Base-by-base conservation (phyloP, 2,888 invertebrate genomes). In the Brachyptera risi region DNA sequence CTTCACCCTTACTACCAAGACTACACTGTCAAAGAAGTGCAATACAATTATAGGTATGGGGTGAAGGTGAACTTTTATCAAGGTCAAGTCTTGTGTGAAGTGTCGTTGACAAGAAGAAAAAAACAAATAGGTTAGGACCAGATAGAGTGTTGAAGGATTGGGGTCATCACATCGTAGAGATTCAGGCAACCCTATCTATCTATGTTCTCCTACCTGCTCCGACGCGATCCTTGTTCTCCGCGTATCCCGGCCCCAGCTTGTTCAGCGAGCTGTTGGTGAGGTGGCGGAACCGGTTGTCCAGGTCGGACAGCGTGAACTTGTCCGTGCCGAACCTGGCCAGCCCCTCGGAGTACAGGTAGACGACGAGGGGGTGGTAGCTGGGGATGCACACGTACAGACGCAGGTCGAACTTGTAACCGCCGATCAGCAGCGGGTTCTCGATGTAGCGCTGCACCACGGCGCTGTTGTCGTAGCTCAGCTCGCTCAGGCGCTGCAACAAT, bases 351-450 rank as follows among this genome's bases (percentile, higher is more conserved):
- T 93, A 95, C 74, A 95, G 80, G 73, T 96, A 96, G 42, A 94
- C 85, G 0, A 90, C 85, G 3, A 95, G 80, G 0, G 95, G 96
- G 66, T 89, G 85, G 71, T 91, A 92, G 0, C 88, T 90, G 0
- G 94, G 90, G 56, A 96, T 88, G 71, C 92, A 90, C 9, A 93
- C 93, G 76, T 96, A 96, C 21, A 96, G 77, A 26, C 96, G 80
- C 37, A 96, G 80, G 76, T 96, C 96, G 77, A 95, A 96, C 77
- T 96, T 96, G 78, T 93, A 92, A 1, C 91, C 92, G 1, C 91
- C 93, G 66, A 94, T 86, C 13, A 90, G 78, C 58, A 88, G 76
- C 0, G 90, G 90, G 67, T 86, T 83, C 70, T 87, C 86, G 17
- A 91, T 87, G 74, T 91, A 91, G 65, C 85, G 79, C 74, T 92